These are phyloP conservation scores for Heliconius aoede DNA, from an alignment of 2,888 invertebrate species.

Conservation along the genomic window DNA sequence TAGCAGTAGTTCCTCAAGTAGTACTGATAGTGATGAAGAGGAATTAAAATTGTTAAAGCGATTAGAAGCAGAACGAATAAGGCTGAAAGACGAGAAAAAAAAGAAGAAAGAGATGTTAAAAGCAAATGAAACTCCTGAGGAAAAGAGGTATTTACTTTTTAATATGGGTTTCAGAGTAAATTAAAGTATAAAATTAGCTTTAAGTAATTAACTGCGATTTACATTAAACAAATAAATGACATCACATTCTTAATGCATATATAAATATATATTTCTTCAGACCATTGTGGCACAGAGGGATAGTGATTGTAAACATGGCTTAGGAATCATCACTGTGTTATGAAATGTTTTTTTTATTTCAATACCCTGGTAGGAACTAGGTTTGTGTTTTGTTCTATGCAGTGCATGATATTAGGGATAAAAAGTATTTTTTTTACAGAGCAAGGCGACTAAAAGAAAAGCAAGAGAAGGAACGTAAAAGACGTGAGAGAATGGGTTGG, in stretches of 20 bases:
- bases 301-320: no score
- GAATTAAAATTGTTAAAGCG: slow-evolving; percentile 88
- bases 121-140: slow-evolving; percentile 96
- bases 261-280: background rate
- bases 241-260: background rate
- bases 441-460: slow-evolving; percentile 93
- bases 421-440: slow-evolving; percentile 50
- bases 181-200: background rate
- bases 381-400: no score
- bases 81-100: slow-evolving; percentile 85
- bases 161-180: background rate
- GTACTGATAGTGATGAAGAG: slow-evolving; percentile 77
- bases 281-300: no score
- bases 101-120: slow-evolving; percentile 91
- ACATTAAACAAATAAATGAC: no score
- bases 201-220: no score
- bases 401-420: no score
- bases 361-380: no score
- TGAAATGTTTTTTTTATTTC: no score
- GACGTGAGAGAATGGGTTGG: slow-evolving; percentile 98
- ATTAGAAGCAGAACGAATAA: slow-evolving; percentile 88
- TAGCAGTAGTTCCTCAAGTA: slow-evolving; percentile 65
- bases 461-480: slow-evolving; percentile 93
- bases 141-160: slow-evolving; percentile 86
- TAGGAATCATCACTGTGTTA: no score